Base-by-base conservation (phyloP, 2,888 invertebrate species). In the Melanostoma scalare region DNA sequence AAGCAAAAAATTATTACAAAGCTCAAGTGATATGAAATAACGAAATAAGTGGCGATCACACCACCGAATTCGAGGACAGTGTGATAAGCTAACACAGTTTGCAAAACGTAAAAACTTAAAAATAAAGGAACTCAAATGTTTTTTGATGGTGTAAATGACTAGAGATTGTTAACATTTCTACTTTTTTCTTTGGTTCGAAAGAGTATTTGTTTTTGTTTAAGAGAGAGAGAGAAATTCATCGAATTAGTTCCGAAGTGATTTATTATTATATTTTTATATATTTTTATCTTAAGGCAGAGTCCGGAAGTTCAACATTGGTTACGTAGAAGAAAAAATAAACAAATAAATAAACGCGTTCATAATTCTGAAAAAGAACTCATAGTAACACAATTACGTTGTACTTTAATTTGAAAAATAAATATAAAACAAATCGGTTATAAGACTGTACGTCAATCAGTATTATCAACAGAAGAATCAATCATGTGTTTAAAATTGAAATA, bases 211-310 rank as follows among this genome's bases (percentile, higher is more conserved):
- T 10, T 8, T 63, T 30, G 9, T 63, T 50, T 50, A 63, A 56
- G 20, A 20, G 20, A 20, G 20, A 20, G 20, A 72, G 65, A 72
- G 56, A 65, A 33, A 65, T 58, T 44, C 50, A 73, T 42, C 35
- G 42, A 52, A 20, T 42, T 35, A 42, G 48, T 71, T 81, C 58
- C 75, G 75, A 75, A 75, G 48, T 53, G 33, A 40, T 65, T 76
- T 68, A 31, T 40, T 52, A n/a, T 9, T 52, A n/a, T 55, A 50
- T 60, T 60, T 68, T 58, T 71, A 10, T 65, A 52, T 73, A 42
- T 36, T 74, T 35, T 71, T 79, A 65, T 80, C 63, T 80, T 85
- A 85, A 85, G 85, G 85, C 85, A 85, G 67, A 85, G 75, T 80
- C 85, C 80, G 85, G 80, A 80, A 85, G 80, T 80, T 85, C 67